Evolutionary conservation across 2,888 invertebrate species (phyloP).

Genomic region (Orgyia antiqua): DNA sequence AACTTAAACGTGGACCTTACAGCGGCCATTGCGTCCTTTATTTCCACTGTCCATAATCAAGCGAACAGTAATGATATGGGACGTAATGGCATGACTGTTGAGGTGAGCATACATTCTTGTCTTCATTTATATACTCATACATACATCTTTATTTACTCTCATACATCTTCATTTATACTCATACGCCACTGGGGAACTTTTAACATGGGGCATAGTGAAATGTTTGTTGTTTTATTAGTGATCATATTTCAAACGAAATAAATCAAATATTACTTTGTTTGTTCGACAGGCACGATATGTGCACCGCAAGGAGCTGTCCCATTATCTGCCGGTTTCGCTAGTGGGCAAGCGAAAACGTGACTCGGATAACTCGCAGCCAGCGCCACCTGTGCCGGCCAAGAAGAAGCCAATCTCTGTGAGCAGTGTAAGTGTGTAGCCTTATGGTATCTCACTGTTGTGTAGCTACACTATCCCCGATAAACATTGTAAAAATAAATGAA

Average conservation of each 20-base stretch:
- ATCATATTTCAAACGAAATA: no score
- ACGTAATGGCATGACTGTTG: slow-evolving; percentile 85
- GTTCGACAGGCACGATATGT: slow-evolving; percentile 90
- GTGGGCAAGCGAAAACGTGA: slow-evolving; percentile 75
- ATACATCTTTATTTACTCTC: no score
- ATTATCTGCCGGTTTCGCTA: slow-evolving; percentile 84
- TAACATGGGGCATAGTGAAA: no score
- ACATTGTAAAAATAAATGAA: no score
- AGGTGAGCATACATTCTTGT: no score
- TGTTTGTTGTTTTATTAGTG: no score
- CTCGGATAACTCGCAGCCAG: slow-evolving; percentile 65
- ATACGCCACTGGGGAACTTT: no score
- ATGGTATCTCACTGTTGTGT: no score
- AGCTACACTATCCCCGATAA: no score
- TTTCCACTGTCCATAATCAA: slow-evolving; percentile 89
- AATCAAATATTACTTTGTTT: no score
- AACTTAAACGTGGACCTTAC: slow-evolving; percentile 96
- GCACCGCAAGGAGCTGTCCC: slow-evolving; percentile 85
- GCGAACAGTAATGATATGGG: slow-evolving; percentile 83
- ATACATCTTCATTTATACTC: no score
- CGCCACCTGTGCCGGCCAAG: slow-evolving; percentile 39
- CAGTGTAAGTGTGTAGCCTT: slow-evolving; percentile 1
- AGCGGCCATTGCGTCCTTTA: slow-evolving; percentile 93
- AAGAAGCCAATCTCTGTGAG: slow-evolving; percentile 63
- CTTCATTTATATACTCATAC: no score